These are phyloP conservation scores for Mycogona germanica DNA, from an alignment of 2,888 invertebrate genomes.

Conservation along the genomic window DNA sequence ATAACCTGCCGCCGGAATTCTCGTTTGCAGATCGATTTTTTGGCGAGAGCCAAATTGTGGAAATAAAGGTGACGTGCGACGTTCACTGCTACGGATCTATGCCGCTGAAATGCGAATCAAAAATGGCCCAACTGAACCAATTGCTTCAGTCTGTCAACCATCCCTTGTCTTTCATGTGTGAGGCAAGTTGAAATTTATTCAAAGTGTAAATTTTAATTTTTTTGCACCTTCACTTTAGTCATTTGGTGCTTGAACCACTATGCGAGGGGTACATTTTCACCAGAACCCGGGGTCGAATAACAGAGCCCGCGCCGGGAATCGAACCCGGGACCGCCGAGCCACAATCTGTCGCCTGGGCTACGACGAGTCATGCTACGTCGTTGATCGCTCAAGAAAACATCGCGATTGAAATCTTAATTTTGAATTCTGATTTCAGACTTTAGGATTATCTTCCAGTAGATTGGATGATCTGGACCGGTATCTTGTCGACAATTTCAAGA, in stretches of 20 bases:
- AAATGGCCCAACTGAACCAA: conserved; percentile 67
- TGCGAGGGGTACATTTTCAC: too few species aligned
- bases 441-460: conserved; percentile 60
- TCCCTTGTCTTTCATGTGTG: conserved; percentile 78
- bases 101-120: conserved; percentile 80
- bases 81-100: conserved; percentile 63
- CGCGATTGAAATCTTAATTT: neutral
- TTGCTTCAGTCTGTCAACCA: conserved; percentile 55
- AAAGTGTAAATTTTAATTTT: neutral
- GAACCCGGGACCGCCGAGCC: too few species aligned
- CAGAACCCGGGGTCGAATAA: too few species aligned
- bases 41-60: conserved; percentile 66
- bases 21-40: conserved; percentile 63
- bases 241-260: too few species aligned
- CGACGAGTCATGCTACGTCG: neutral
- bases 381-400: neutral
- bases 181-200: conserved; percentile 41
- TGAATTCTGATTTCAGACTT: conserved; percentile 42
- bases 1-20: too few species aligned
- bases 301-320: too few species aligned
- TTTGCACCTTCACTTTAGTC: neutral
- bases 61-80: conserved; percentile 55
- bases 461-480: conserved; percentile 67
- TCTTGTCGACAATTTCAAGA: conserved; percentile 41
- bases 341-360: too few species aligned